phyloP scores from a whole-genome alignment of 1,140 invertebrate species.

The Cydia strobilella region DNA sequence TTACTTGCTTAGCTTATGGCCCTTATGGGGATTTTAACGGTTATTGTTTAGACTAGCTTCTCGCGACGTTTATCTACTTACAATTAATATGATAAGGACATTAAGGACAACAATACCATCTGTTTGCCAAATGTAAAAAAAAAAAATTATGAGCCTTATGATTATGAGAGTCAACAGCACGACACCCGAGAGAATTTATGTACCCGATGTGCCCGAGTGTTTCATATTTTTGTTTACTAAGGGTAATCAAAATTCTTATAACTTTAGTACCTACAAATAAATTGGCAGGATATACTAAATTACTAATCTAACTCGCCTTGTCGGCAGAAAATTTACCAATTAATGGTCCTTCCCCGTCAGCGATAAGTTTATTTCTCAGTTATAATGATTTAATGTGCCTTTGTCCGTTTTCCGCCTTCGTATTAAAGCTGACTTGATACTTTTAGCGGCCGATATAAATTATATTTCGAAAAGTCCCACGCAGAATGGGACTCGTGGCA shows the following conservation, averaged over 20 bases:
- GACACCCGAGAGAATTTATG: too few relatives aligned
- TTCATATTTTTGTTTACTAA: too few relatives aligned
- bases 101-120: too few relatives aligned
- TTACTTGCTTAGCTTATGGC: too few relatives aligned
- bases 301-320: neutral
- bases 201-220: too few relatives aligned
- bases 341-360: slow-evolving; percentile 20
- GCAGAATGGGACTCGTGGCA: neutral
- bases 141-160: too few relatives aligned
- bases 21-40: too few relatives aligned
- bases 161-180: too few relatives aligned
- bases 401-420: slow-evolving; percentile 25
- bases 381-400: slow-evolving; percentile 21
- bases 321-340: slow-evolving; percentile 24
- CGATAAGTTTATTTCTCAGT: slow-evolving; percentile 19
- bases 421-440: slow-evolving; percentile 17
- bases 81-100: too few relatives aligned
- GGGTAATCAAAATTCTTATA: neutral
- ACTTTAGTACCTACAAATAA: neutral
- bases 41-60: too few relatives aligned
- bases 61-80: too few relatives aligned
- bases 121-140: too few relatives aligned
- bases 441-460: slow-evolving; percentile 14
- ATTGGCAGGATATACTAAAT: neutral
- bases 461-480: neutral